Evolutionary conservation across 2,888 invertebrate genomes (phyloP).

Genomic region (Ernsta delagoae): DNA sequence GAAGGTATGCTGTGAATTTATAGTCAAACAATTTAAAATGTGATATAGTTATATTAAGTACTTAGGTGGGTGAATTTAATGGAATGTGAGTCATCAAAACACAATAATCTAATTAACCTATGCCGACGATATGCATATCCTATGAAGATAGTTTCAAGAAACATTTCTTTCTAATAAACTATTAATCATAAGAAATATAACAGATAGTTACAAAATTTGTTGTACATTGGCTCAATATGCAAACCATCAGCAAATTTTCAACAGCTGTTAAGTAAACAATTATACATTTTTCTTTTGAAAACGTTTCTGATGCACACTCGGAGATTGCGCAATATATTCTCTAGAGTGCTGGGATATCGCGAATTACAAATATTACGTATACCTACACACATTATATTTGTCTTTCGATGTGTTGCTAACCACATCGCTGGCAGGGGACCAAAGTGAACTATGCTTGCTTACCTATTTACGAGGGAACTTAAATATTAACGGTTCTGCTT

Average conservation of each 20-base stretch:
- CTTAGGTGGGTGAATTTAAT: too few species aligned
- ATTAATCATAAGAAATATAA: too few species aligned
- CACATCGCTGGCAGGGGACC: slow-evolving; percentile 57
- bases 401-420: slow-evolving; percentile 57
- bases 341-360: slow-evolving; percentile 21
- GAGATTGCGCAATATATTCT: slow-evolving; percentile 19
- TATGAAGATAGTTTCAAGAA: too few species aligned
- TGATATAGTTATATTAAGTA: too few species aligned
- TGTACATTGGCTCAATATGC: background rate
- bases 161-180: too few species aligned
- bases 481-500: background rate
- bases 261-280: background rate
- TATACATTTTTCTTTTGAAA: background rate
- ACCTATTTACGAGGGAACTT: slow-evolving; percentile 49
- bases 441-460: slow-evolving; percentile 46
- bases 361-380: slow-evolving; percentile 43
- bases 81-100: too few species aligned
- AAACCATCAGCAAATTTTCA: background rate
- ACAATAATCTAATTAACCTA: too few species aligned
- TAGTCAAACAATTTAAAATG: too few species aligned
- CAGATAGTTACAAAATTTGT: too few species aligned
- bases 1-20: too few species aligned
- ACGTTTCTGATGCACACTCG: slow-evolving; percentile 4
- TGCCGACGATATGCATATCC: too few species aligned
- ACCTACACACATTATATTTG: slow-evolving; percentile 43